Evolutionary conservation across 2,113 vertebrate genomes (phyloP).

Genomic region (Psophia crepitans): DNA sequence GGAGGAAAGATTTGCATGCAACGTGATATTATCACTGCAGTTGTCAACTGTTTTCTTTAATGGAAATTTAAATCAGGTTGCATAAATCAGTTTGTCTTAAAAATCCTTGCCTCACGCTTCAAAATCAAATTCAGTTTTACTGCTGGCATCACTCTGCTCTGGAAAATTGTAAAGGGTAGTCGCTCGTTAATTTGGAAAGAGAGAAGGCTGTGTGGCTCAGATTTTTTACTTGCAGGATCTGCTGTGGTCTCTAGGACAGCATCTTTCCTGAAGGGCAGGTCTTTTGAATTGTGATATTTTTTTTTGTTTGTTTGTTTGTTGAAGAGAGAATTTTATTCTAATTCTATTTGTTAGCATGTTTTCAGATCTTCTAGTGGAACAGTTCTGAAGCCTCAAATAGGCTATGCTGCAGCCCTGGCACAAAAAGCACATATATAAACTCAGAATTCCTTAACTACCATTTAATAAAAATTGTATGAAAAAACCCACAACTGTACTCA

Average conservation of each 20-base stretch:
- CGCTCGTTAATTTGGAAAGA: not conserved
- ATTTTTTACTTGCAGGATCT: not conserved
- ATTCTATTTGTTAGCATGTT: not conserved
- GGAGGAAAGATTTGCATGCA: constrained; percentile 48
- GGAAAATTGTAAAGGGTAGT: not conserved
- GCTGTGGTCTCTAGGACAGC: not conserved
- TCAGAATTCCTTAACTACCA: not conserved
- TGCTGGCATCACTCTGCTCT: not conserved
- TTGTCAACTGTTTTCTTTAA: constrained; percentile 53
- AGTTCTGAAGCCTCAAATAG: not conserved
- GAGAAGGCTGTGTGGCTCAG: not conserved
- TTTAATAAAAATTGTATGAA: not conserved
- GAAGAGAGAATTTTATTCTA: not conserved
- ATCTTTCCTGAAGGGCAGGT: not conserved
- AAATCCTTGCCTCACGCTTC: constrained; percentile 5
- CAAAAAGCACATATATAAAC: not conserved
- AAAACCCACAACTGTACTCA: not conserved
- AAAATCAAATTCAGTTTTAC: not conserved
- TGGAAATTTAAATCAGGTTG: constrained; percentile 48
- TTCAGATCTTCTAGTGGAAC: not conserved
- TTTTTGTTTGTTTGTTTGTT: not conserved
- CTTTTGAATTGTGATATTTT: not conserved
- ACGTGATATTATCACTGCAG: constrained; percentile 6
- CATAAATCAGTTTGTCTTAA: constrained; percentile 41
- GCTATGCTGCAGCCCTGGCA: not conserved